phyloP scores from a whole-genome alignment of 2,113 vertebrate species.

The Pristiophorus japonicus region DNA sequence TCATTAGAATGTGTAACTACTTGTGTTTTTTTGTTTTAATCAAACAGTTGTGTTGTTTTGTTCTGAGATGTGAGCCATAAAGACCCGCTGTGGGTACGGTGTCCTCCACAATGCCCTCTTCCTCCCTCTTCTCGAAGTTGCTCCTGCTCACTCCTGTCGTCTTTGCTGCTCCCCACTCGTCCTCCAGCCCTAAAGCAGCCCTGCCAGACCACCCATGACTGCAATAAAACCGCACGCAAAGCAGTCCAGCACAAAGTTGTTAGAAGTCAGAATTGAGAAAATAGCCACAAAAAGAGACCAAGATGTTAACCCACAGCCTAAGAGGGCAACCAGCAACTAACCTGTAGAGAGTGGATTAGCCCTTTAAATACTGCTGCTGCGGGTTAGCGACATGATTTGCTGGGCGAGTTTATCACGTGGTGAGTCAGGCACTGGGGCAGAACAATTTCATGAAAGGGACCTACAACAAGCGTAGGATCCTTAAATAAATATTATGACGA shows the following conservation, averaged over 20 bases:
- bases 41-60: not conserved
- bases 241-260: not conserved
- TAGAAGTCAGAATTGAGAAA: not conserved
- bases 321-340: not conserved
- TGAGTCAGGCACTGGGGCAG: not conserved
- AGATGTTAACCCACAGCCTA: not conserved
- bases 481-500: not conserved
- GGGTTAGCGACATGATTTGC: not conserved
- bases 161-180: not conserved
- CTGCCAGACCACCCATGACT: not conserved
- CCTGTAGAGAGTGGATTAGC: not conserved
- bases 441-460: not conserved
- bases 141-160: not conserved
- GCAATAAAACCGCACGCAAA: not conserved
- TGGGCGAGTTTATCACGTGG: not conserved
- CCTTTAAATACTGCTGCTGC: not conserved
- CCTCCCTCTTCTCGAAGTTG: not conserved
- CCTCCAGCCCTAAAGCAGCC: not conserved
- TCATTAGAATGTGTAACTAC: not conserved
- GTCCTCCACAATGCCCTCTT: not conserved
- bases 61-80: not conserved
- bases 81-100: not conserved
- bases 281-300: not conserved
- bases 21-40: not conserved
- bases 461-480: not conserved